Percentiles rank a stretch among this genome's conserved stretches.
These are phyloP conservation scores for Drosophila grimshawi DNA, from an alignment of 1,140 invertebrate species.

Conservation along the genomic window DNA sequence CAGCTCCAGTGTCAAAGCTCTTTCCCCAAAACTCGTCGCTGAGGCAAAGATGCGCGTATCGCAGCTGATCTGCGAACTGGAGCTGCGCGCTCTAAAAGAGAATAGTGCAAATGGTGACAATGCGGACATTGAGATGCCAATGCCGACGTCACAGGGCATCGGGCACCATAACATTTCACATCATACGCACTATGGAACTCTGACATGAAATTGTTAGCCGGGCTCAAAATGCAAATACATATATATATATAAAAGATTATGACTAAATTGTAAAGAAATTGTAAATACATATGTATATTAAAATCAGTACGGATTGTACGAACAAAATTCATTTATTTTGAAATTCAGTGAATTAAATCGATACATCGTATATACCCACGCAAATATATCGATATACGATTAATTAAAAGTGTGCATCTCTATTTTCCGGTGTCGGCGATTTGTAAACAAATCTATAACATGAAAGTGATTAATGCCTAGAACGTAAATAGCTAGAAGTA, in stretches of 20 bases:
- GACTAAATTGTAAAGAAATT: conserved; percentile 16
- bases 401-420: background rate
- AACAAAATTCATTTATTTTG: background rate
- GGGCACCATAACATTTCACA: conserved; percentile 13
- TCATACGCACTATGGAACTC: conserved; percentile 36
- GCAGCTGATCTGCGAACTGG: conserved; percentile 76
- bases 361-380: background rate
- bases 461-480: background rate
- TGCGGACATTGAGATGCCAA: conserved; percentile 13
- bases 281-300: conserved; percentile 37
- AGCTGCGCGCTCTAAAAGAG: conserved; percentile 69
- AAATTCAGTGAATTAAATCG: conserved; percentile 2
- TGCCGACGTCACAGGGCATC: background rate
- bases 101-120: conserved; percentile 22
- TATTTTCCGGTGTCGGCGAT: background rate
- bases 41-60: conserved; percentile 82
- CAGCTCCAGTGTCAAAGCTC: conserved; percentile 77
- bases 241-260: conserved; percentile 13
- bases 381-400: conserved; percentile 9
- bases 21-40: conserved; percentile 75
- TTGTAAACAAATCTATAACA: conserved; percentile 1
- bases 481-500: background rate
- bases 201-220: conserved; percentile 33
- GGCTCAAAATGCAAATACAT: conserved; percentile 13
- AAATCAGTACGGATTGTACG: background rate